A percentile compares a stretch with the other conserved stretches of the same genome.
These are phyloP conservation scores for Contarinia nasturtii DNA, from an alignment of 1,140 invertebrate species.

Conservation along the genomic window DNA sequence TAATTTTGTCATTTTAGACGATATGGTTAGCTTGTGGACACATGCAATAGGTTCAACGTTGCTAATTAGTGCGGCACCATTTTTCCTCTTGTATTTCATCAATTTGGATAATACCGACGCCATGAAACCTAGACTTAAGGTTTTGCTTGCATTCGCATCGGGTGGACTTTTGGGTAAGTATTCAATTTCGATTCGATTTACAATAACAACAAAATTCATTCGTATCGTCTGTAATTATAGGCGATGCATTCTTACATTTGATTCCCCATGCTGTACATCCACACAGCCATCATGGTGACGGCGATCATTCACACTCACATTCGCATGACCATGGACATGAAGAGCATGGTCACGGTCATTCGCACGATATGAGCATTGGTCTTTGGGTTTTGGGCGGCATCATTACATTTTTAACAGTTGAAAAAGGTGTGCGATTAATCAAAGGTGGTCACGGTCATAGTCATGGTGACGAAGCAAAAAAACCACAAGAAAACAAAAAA, in stretches of 20 bases:
- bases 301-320: slow-evolving; percentile 28
- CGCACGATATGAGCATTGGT: slow-evolving; percentile 59
- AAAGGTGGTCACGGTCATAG: slow-evolving; percentile 52
- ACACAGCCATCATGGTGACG: slow-evolving; percentile 28
- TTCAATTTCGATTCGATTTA: too few species aligned
- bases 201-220: too few species aligned
- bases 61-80: slow-evolving; percentile 84
- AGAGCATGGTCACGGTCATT: slow-evolving; percentile 28
- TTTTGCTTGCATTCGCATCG: slow-evolving; percentile 84
- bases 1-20: slow-evolving; percentile 5
- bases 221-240: too few species aligned
- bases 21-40: slow-evolving; percentile 43
- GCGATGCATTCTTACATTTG: slow-evolving; percentile 86
- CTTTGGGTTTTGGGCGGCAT: slow-evolving; percentile 76
- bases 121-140: slow-evolving; percentile 57
- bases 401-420: slow-evolving; percentile 75
- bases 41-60: slow-evolving; percentile 74
- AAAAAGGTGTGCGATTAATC: slow-evolving; percentile 79
- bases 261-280: slow-evolving; percentile 77
- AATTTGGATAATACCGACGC: slow-evolving; percentile 75
- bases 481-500: slow-evolving; percentile 9
- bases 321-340: slow-evolving; percentile 27
- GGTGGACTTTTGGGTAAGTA: slow-evolving; percentile 64
- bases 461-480: slow-evolving; percentile 16
- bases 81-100: slow-evolving; percentile 83